Conservation (phyloP, 2,888 invertebrate genomes). For the Drosophila neotestacea region DNA sequence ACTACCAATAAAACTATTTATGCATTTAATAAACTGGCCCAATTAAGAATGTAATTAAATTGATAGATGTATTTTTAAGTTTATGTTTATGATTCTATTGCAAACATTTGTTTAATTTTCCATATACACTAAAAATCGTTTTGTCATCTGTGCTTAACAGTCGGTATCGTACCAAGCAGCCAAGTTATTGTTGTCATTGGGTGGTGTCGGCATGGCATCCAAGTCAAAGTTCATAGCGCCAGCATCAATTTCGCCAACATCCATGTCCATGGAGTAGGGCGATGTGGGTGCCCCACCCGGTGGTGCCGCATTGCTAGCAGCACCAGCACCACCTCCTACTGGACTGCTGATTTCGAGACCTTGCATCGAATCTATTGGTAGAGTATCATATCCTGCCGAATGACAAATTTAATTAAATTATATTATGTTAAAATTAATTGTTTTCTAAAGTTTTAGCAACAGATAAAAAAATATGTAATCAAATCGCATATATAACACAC, state of each 20-base stretch:
- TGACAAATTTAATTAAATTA: neutral
- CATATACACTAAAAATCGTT: conserved; percentile 47
- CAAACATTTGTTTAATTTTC: conserved; percentile 77
- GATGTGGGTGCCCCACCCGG: conserved; percentile 85
- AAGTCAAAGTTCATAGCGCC: conserved; percentile 92
- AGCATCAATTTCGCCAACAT: conserved; percentile 91
- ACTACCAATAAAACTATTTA: no score
- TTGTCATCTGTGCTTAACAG: conserved; percentile 87
- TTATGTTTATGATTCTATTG: conserved; percentile 73
- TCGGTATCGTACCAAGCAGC: conserved; percentile 99
- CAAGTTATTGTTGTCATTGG: conserved; percentile 95
- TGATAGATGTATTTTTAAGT: conserved; percentile 45
- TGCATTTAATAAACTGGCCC: neutral
- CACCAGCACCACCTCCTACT: conserved; percentile 78
- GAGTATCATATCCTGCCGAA: conserved; percentile 95
- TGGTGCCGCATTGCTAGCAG: conserved; percentile 66
- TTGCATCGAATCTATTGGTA: conserved; percentile 98
- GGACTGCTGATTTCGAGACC: conserved; percentile 93
- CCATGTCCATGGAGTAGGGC: conserved; percentile 95
- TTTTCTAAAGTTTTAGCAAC: no score
- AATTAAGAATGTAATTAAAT: conserved; percentile 10
- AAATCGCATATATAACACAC: no score
- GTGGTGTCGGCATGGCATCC: conserved; percentile 91
- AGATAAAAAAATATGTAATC: no score
- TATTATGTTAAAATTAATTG: no score